phyloP scores from a whole-genome alignment of 2,797 vertebrate species.

The Rallus crepitans region DNA sequence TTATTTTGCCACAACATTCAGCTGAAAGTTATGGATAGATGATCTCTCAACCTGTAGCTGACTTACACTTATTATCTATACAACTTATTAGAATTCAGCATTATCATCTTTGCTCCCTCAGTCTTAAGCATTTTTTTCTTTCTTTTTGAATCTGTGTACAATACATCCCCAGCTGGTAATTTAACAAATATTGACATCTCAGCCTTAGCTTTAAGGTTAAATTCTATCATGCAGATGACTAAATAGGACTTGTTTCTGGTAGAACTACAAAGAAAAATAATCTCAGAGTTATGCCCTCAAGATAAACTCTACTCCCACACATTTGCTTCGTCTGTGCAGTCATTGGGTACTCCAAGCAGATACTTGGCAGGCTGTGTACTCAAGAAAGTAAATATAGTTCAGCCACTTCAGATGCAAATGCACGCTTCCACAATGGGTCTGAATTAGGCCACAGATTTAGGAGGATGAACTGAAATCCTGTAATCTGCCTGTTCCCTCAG shows the following conservation, averaged over 20 bases:
- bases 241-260: neutral
- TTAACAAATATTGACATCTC: neutral
- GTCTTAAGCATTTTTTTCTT: neutral
- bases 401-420: neutral
- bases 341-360: neutral
- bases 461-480: neutral
- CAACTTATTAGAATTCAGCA: neutral
- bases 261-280: neutral
- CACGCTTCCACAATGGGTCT: neutral
- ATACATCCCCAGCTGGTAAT: neutral
- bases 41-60: neutral
- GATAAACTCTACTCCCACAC: neutral
- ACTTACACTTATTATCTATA: neutral
- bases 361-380: neutral
- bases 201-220: neutral
- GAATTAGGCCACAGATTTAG: constrained; percentile 5
- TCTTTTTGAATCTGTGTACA: neutral
- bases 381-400: constrained; percentile 7
- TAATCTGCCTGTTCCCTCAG: neutral
- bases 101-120: neutral
- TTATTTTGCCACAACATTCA: neutral
- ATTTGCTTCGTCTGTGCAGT: neutral
- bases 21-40: neutral
- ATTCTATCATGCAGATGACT: neutral
- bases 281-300: neutral